These are phyloP conservation scores for Chloropsis hardwickii DNA, from an alignment of 2,113 vertebrate species.

Conservation along the genomic window DNA sequence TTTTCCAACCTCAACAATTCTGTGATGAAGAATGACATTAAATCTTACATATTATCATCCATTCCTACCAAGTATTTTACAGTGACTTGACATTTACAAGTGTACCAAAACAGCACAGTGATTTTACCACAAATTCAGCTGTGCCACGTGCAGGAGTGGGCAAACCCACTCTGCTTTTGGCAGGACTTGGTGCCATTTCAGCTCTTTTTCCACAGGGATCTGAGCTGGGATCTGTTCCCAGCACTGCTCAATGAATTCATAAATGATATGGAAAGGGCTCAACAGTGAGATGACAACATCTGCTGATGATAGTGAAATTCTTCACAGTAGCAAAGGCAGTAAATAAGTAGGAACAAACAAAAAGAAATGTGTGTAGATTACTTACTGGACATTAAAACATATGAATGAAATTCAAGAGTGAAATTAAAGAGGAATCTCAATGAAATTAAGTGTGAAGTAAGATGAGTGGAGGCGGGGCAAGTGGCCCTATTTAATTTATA, in stretches of 20 bases:
- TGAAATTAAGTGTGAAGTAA: neutral
- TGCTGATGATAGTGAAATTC: neutral
- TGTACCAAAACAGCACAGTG: neutral
- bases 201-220: neutral
- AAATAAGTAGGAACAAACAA: neutral
- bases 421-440: neutral
- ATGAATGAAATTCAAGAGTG: neutral
- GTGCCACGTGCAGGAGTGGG: neutral
- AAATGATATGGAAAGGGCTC: constrained; percentile 27
- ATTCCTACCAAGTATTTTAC: neutral
- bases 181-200: neutral
- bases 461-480: neutral
- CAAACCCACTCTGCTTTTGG: neutral
- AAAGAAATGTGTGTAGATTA: rapidly evolving
- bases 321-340: neutral
- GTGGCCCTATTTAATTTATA: neutral
- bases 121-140: neutral
- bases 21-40: neutral
- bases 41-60: neutral
- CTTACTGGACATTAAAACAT: neutral
- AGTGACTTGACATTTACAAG: neutral
- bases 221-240: constrained; percentile 44
- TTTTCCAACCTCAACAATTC: rapidly evolving
- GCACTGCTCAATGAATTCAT: neutral
- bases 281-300: neutral